Evolutionary conservation across 2,888 invertebrate species (phyloP).

Genomic region (Stenodera caucasica): DNA sequence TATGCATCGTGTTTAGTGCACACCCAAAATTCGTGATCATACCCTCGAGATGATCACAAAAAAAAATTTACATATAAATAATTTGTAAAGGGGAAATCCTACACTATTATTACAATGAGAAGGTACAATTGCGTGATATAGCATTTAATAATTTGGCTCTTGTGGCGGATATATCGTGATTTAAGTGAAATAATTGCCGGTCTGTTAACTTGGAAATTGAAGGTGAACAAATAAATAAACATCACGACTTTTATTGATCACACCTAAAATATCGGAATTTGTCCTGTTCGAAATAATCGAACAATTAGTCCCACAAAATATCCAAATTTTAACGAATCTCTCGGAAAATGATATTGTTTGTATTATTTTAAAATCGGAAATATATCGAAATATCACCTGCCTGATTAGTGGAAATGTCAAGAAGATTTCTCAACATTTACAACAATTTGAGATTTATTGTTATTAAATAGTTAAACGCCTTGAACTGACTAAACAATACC

Average conservation of each 20-base stretch:
- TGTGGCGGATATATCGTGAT: constrained; percentile 43
- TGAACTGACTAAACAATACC: not conserved
- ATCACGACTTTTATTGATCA: constrained; percentile 35
- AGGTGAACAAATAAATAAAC: constrained; percentile 13
- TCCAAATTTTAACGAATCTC: too few species aligned
- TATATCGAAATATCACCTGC: constrained; percentile 17
- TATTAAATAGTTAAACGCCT: not conserved
- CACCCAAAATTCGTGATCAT: constrained; percentile 22
- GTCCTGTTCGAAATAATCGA: too few species aligned
- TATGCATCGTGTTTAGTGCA: constrained; percentile 17
- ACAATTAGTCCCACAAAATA: too few species aligned
- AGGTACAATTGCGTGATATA: constrained; percentile 43
- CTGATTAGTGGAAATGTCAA: constrained; percentile 20
- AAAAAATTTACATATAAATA: not conserved
- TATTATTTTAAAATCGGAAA: too few species aligned
- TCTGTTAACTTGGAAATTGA: constrained; percentile 37
- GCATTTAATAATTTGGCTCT: constrained; percentile 39
- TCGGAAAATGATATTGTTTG: too few species aligned
- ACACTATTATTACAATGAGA: constrained; percentile 36
- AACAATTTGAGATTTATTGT: constrained; percentile 13
- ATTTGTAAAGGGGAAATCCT: constrained; percentile 27
- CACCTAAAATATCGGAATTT: not conserved
- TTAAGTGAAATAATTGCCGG: constrained; percentile 44
- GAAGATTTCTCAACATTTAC: constrained; percentile 12
- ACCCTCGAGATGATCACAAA: not conserved